phyloP scores from a whole-genome alignment of 2,888 invertebrate genomes.

The Craniophora ligustri region DNA sequence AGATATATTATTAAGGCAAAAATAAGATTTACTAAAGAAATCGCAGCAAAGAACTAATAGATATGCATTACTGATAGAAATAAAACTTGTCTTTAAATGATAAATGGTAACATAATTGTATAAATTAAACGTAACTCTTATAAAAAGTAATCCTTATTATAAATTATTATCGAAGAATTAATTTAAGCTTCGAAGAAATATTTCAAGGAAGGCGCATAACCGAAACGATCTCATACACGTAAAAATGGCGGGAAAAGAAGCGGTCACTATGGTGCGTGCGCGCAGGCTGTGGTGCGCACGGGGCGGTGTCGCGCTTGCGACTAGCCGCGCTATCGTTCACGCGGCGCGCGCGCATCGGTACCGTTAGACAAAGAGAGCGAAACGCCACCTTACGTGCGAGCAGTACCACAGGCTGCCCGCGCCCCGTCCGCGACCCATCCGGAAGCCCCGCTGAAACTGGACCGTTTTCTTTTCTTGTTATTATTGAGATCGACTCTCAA shows the following conservation, averaged over 20 bases:
- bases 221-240: slow-evolving; percentile 68
- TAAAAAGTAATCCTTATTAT: not conserved
- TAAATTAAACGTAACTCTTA: not conserved
- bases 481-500: slow-evolving; percentile 88
- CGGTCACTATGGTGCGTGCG: slow-evolving; percentile 28
- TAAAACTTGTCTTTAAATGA: slow-evolving; percentile 21
- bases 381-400: slow-evolving; percentile 71
- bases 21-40: slow-evolving; percentile 9
- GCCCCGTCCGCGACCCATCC: slow-evolving; percentile 86
- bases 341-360: slow-evolving; percentile 69
- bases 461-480: slow-evolving; percentile 89
- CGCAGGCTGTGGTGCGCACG: slow-evolving; percentile 53
- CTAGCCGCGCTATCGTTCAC: slow-evolving; percentile 84
- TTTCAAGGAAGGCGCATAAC: slow-evolving; percentile 32
- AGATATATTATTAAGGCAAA: not conserved
- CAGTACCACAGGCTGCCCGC: slow-evolving; percentile 71
- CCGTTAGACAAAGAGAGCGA: slow-evolving; percentile 85
- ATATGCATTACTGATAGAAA: slow-evolving; percentile 24
- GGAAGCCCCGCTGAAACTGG: slow-evolving; percentile 89
- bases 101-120: slow-evolving; percentile 15
- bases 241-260: slow-evolving; percentile 67
- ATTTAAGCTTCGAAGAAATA: not conserved
- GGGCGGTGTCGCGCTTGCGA: slow-evolving; percentile 82
- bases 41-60: slow-evolving; percentile 7
- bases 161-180: not conserved